These are phyloP conservation scores for Vombatus ursinus DNA, from an alignment of 2,113 vertebrate genomes.

Conservation along the genomic window DNA sequence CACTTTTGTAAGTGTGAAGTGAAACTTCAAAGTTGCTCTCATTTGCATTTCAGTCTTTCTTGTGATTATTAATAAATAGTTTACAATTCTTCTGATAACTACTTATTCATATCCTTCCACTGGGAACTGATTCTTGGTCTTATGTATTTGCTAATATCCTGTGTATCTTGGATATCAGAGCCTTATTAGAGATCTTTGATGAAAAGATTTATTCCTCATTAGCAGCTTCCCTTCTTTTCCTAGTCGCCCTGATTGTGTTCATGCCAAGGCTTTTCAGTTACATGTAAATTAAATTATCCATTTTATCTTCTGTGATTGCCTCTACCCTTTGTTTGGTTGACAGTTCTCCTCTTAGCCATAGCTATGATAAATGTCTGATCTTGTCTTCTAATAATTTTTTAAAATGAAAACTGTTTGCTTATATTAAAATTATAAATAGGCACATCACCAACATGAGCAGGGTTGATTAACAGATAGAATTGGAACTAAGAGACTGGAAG, in stretches of 20 bases:
- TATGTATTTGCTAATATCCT: background rate
- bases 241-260: background rate
- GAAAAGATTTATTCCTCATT: background rate
- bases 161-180: background rate
- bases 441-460: background rate
- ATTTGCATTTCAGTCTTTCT: background rate
- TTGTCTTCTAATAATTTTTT: background rate
- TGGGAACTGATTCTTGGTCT: background rate
- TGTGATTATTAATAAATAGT: background rate
- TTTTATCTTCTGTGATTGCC: background rate
- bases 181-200: background rate
- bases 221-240: background rate
- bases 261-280: background rate
- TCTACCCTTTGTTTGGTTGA: background rate
- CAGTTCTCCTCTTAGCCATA: background rate
- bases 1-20: background rate
- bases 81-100: background rate
- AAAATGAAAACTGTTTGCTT: background rate
- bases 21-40: background rate
- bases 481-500: background rate
- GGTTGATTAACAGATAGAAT: background rate
- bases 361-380: background rate
- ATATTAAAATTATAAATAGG: background rate
- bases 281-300: background rate
- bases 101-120: background rate